A percentile compares a stretch with the other conserved stretches of the same genome.
Conservation (phyloP, 2,888 invertebrate species). For the Drosophila meridionalis region DNA sequence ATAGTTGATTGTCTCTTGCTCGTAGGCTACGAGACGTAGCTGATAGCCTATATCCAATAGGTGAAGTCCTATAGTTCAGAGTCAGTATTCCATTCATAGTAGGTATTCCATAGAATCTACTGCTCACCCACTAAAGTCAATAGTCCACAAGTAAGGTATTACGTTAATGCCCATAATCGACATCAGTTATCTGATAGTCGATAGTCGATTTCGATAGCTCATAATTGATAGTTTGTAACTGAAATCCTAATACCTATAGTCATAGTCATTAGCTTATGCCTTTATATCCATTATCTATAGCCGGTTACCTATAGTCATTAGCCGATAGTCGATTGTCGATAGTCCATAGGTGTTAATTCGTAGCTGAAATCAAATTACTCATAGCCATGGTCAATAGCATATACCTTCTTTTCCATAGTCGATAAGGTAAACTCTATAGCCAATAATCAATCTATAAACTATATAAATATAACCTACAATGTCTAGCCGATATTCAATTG, state of each 20-base stretch:
- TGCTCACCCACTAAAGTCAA: background rate
- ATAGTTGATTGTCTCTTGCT: background rate
- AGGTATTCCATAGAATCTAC: background rate
- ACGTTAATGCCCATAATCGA: too few species aligned
- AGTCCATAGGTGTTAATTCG: background rate
- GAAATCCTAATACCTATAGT: background rate
- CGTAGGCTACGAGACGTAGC: too few species aligned
- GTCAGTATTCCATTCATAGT: background rate
- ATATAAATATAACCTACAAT: too few species aligned
- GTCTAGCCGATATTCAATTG: background rate
- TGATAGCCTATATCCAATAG: background rate
- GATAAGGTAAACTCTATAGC: too few species aligned
- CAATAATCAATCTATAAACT: too few species aligned
- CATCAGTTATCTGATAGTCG: too few species aligned
- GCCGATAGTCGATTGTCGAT: background rate
- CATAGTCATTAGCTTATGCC: background rate
- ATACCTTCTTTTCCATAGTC: too few species aligned
- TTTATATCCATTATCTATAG: background rate
- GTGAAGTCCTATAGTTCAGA: background rate
- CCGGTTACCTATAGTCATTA: background rate
- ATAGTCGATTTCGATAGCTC: background rate
- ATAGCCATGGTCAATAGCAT: too few species aligned
- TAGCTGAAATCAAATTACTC: too few species aligned
- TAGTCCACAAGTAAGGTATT: too few species aligned
- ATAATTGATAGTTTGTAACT: background rate